Evolutionary conservation across 2,797 vertebrate genomes (phyloP).

Genomic region (Rachycentron canadum): DNA sequence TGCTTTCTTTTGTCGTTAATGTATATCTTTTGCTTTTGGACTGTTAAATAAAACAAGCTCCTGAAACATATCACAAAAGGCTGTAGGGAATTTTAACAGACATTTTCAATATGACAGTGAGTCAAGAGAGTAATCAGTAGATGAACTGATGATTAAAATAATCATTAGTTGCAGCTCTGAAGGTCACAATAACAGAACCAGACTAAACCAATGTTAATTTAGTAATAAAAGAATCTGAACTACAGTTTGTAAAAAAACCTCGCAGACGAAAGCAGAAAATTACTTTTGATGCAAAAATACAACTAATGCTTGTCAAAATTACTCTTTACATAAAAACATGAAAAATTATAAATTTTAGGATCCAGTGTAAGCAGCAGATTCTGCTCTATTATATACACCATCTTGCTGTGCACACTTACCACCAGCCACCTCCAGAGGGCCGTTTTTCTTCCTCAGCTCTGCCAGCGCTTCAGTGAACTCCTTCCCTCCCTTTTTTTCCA

Average conservation of each 20-base stretch:
- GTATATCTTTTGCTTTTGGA: too few relatives aligned
- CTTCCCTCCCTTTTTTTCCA: conserved; percentile 98
- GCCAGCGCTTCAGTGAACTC: conserved; percentile 93
- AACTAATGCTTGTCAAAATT: background rate
- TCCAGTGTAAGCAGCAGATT: background rate
- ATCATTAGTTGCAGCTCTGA: too few relatives aligned
- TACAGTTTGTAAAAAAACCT: too few relatives aligned
- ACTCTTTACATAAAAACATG: background rate
- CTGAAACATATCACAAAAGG: background rate
- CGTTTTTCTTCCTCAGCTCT: conserved; percentile 96
- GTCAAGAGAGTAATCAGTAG: background rate
- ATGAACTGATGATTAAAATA: background rate
- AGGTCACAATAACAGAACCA: too few relatives aligned
- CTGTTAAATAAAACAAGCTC: background rate
- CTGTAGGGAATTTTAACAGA: background rate
- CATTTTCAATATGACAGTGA: background rate
- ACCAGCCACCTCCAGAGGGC: conserved; percentile 95
- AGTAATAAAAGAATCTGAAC: background rate
- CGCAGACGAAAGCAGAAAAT: background rate
- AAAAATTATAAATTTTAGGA: background rate
- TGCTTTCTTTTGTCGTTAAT: background rate
- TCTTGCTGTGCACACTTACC: conserved; percentile 81
- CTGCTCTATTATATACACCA: background rate
- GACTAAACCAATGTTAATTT: background rate
- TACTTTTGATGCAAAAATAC: background rate